phyloP scores from a whole-genome alignment of 2,797 vertebrate species.

The Enteromius viviparus region DNA sequence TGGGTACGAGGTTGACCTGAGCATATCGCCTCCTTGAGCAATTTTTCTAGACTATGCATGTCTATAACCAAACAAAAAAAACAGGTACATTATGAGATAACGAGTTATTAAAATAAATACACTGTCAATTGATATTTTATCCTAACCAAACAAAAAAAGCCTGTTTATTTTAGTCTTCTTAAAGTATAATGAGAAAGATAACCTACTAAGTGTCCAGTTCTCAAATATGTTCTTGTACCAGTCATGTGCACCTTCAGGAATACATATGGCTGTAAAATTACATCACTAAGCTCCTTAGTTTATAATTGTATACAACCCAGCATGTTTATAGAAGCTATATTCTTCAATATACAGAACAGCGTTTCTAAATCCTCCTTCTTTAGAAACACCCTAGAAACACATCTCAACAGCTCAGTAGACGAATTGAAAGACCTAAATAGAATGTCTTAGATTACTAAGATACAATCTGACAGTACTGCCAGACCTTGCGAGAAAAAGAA shows the following conservation, averaged over 20 bases:
- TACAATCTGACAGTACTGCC: neutral
- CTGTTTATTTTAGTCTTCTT: neutral
- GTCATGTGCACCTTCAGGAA: neutral
- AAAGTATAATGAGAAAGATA: neutral
- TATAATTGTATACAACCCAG: neutral
- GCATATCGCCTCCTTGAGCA: slow-evolving; percentile 79
- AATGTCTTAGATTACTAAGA: neutral
- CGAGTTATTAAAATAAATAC: neutral
- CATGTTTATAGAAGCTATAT: neutral
- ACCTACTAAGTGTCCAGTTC: neutral
- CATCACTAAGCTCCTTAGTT: neutral
- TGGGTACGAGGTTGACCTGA: slow-evolving; percentile 61
- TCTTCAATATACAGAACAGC: neutral
- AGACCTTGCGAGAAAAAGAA: neutral
- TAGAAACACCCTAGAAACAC: neutral
- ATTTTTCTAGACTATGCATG: slow-evolving; percentile 74
- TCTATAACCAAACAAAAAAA: slow-evolving; percentile 39
- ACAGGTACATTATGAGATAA: neutral
- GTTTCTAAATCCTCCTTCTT: neutral
- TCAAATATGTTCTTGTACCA: neutral
- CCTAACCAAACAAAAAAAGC: neutral
- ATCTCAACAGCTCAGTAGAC: neutral
- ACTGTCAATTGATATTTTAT: neutral
- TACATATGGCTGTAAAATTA: neutral
- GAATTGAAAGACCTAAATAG: neutral